These are phyloP conservation scores for Amblyraja radiata DNA, from an alignment of 2,797 vertebrate species.

Conservation along the genomic window DNA sequence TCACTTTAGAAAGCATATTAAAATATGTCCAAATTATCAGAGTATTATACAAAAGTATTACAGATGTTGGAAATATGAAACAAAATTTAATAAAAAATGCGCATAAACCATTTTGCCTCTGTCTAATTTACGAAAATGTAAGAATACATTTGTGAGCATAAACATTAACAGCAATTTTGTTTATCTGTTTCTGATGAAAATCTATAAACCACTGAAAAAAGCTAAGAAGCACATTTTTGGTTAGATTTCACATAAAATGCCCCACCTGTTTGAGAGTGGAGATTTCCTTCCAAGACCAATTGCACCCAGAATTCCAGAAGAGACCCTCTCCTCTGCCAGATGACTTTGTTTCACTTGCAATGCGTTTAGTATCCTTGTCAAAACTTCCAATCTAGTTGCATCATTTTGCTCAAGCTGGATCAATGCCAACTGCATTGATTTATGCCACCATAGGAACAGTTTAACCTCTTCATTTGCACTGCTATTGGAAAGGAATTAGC, in stretches of 20 bases:
- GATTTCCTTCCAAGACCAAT: slow-evolving; percentile 87
- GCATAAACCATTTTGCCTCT: neutral
- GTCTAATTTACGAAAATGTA: neutral
- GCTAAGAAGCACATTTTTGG: neutral
- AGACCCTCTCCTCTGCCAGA: slow-evolving; percentile 81
- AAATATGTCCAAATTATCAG: neutral
- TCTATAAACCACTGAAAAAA: neutral
- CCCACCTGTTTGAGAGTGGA: slow-evolving; percentile 79
- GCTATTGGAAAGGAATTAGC: slow-evolving; percentile 50
- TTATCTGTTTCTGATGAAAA: neutral
- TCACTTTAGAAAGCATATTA: neutral
- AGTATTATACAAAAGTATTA: neutral
- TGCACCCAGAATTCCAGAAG: slow-evolving; percentile 82
- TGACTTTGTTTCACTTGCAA: slow-evolving; percentile 73
- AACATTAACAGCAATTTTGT: neutral
- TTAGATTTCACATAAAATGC: neutral
- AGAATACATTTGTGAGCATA: neutral
- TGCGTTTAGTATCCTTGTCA: slow-evolving; percentile 61
- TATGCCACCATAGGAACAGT: slow-evolving; percentile 96
- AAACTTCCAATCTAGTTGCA: slow-evolving; percentile 54
- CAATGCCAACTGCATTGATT: slow-evolving; percentile 77
- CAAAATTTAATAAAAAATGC: neutral
- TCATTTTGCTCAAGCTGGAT: slow-evolving; percentile 76
- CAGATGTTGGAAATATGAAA: too few species aligned
- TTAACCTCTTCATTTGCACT: slow-evolving; percentile 79